Conservation (phyloP, 2,888 invertebrate genomes). For the Trichogramma dendrolimi region DNA sequence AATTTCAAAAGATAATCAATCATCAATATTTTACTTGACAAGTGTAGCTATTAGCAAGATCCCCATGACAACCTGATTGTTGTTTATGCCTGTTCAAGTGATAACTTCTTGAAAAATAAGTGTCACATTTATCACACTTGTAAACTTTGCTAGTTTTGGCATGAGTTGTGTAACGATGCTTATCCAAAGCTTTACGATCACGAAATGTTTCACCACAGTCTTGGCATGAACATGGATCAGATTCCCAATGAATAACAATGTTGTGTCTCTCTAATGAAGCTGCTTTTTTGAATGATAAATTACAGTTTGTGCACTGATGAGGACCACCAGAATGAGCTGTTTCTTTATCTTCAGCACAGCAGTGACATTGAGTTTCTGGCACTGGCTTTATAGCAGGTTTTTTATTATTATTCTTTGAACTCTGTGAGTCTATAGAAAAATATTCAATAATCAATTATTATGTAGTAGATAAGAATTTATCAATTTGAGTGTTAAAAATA, state of each 20-base stretch:
- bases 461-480: neutral
- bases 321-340: slow-evolving; percentile 59
- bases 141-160: slow-evolving; percentile 53
- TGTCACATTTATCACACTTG: slow-evolving; percentile 53
- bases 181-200: slow-evolving; percentile 59
- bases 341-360: slow-evolving; percentile 59
- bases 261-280: slow-evolving; percentile 65
- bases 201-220: slow-evolving; percentile 67
- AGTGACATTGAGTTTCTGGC: slow-evolving; percentile 53
- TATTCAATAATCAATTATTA: neutral
- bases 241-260: slow-evolving; percentile 66
- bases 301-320: slow-evolving; percentile 60
- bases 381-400: slow-evolving; percentile 44
- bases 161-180: slow-evolving; percentile 62
- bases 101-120: slow-evolving; percentile 55
- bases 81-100: slow-evolving; percentile 56
- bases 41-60: slow-evolving; percentile 54
- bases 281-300: slow-evolving; percentile 69
- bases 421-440: slow-evolving; percentile 26
- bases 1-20: slow-evolving; percentile 5
- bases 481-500: neutral
- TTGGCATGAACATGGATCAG: slow-evolving; percentile 61
- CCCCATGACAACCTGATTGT: slow-evolving; percentile 56
- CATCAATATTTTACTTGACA: slow-evolving; percentile 54
- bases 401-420: slow-evolving; percentile 34